Base-by-base conservation (phyloP, 2,888 invertebrate genomes). In the Boloria euphrosyne region DNA sequence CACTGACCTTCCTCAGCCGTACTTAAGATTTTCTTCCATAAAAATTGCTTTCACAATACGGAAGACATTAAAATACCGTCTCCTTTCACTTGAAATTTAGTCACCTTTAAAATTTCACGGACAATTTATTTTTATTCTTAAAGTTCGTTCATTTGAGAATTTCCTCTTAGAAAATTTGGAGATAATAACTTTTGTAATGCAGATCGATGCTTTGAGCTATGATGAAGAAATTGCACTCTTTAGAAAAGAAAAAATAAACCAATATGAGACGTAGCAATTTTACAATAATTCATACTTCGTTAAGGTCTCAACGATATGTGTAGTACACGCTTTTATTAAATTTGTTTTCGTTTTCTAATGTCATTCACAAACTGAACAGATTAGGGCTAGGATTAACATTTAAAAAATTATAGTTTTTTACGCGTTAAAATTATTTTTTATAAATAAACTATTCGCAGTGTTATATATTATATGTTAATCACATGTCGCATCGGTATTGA, bases 51-150 rank as follows among this genome's bases (percentile, higher is more conserved):
- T 60, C 47, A 61, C 57, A 66, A 66, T 63, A 57, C 66, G 50
- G 66, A 58, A 66, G 47, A 38, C 63, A 63, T 67, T 65, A 68
- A 65, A 65, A 66, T 53, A 55, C 47, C 62, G 55, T 66, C 65
- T 64, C 50, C 47, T 66, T 66, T 64, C 64, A 63, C 55, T 61
- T 60, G 53, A 67, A 69, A 67, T 67, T 62, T 62, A 65, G 65
- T 65, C 67, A 65, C 65, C 67, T 69, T 67, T 67, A 67, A 69
- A 69, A 67, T 69, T 67, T 69, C 65, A 69, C 65, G 65, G 69
- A 47, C 65, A 69, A 67, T 67, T 69, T 67, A 67, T 67, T 67
- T 67, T 65, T 65, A 60, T 67, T 69, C 62, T 65, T 54, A 47
- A 67, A 66, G 62, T 65, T 67, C 65, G 59, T 69, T 67, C 65